These are phyloP conservation scores for Lagorchestes hirsutus DNA, from an alignment of 2,797 vertebrate species.

Conservation along the genomic window DNA sequence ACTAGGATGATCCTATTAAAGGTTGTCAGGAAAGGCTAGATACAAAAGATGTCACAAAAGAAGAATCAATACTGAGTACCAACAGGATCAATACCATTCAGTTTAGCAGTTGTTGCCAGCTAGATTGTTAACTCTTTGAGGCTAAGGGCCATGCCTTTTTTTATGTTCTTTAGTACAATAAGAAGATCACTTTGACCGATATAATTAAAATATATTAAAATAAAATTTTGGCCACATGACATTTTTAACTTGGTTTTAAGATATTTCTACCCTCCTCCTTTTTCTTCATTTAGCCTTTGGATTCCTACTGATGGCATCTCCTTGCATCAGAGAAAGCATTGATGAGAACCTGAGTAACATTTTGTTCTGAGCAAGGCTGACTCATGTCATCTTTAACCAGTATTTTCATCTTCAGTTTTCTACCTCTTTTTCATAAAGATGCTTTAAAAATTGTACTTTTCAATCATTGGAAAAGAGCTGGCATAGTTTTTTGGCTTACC, in stretches of 20 bases:
- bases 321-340: background rate
- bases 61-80: background rate
- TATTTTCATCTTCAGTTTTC: background rate
- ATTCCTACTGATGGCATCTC: background rate
- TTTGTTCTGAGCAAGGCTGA: background rate
- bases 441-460: constrained; percentile 33
- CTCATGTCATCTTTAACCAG: background rate
- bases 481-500: constrained; percentile 34
- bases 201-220: background rate
- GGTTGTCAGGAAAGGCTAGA: background rate
- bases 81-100: background rate
- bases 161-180: background rate
- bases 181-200: background rate
- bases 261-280: background rate
- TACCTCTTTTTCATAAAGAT: background rate
- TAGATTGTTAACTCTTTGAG: background rate
- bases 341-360: background rate
- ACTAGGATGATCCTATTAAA: background rate
- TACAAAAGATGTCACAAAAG: background rate
- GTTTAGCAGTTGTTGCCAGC: background rate
- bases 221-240: background rate
- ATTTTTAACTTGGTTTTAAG: constrained; percentile 20
- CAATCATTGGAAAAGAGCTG: constrained; percentile 19
- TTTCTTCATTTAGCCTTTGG: background rate
- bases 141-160: background rate